Conservation (phyloP, 1,140 invertebrate species). For the Heliconius eleuchia region DNA sequence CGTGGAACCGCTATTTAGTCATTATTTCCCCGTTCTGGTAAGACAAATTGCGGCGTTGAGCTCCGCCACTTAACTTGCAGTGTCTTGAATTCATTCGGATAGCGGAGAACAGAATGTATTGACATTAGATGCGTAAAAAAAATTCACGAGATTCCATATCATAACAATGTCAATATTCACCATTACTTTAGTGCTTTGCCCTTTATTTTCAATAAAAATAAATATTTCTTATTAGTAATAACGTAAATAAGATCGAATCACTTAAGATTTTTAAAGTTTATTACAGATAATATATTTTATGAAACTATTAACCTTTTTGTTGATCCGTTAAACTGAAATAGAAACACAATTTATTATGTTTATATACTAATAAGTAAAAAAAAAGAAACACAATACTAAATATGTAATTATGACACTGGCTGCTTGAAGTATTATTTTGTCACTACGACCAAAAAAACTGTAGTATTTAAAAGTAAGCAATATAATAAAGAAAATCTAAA, state of each 20-base stretch:
- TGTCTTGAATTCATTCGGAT: neutral
- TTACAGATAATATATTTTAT: neutral
- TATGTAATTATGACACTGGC: too few species aligned
- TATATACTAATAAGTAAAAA: too few species aligned
- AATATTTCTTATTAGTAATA: neutral
- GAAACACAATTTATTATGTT: neutral
- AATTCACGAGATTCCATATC: neutral
- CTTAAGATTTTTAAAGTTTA: neutral
- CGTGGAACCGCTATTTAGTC: too few species aligned
- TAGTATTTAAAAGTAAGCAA: too few species aligned
- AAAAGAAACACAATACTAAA: too few species aligned
- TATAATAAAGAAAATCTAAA: too few species aligned
- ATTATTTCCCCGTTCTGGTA: too few species aligned
- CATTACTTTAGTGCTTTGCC: neutral
- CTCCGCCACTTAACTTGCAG: too few species aligned
- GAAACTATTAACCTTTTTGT: neutral
- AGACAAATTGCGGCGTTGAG: too few species aligned
- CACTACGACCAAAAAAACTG: too few species aligned
- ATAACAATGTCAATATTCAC: neutral
- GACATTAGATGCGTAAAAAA: too few species aligned
- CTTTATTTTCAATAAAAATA: neutral
- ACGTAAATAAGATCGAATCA: neutral
- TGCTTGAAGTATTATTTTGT: too few species aligned
- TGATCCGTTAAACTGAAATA: neutral
- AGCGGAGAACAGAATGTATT: neutral